These are phyloP conservation scores for Lagenorhynchus albirostris DNA, from an alignment of 2,113 vertebrate genomes.

Conservation along the genomic window DNA sequence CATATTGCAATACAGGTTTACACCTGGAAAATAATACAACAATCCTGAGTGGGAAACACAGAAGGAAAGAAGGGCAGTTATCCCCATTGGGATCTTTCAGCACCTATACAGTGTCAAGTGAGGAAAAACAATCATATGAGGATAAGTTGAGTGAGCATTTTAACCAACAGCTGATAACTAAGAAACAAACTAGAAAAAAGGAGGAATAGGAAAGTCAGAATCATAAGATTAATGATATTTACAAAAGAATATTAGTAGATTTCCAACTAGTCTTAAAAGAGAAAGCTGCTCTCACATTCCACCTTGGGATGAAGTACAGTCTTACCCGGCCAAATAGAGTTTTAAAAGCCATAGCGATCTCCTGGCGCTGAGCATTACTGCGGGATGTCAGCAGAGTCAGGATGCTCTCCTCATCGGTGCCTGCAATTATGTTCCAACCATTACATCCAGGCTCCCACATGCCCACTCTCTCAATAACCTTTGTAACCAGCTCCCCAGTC, in stretches of 20 bases:
- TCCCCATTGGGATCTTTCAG: too few species aligned
- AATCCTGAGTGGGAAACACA: too few species aligned
- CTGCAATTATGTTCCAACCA: constrained; percentile 75
- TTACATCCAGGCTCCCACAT: not conserved
- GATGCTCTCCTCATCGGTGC: constrained; percentile 92
- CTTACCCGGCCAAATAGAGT: constrained; percentile 93
- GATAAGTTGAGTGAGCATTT: not conserved
- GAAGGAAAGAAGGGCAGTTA: not conserved
- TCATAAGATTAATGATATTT: not conserved
- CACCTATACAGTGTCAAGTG: not conserved
- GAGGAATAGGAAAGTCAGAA: not conserved
- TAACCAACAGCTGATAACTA: not conserved
- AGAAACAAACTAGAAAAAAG: too few species aligned
- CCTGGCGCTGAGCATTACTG: constrained; percentile 92
- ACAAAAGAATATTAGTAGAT: not conserved
- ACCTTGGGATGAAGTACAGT: accelerated
- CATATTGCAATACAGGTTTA: not conserved
- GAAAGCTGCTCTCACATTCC: not conserved
- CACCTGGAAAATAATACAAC: too few species aligned
- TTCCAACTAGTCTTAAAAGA: not conserved
- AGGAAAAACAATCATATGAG: not conserved
- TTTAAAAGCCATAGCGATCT: constrained; percentile 91
- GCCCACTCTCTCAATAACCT: not conserved
- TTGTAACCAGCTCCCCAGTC: not conserved
- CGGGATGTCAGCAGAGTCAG: constrained; percentile 89